Evolutionary conservation across 2,797 vertebrate genomes (phyloP).

Genomic region (Siniperca scherzeri): DNA sequence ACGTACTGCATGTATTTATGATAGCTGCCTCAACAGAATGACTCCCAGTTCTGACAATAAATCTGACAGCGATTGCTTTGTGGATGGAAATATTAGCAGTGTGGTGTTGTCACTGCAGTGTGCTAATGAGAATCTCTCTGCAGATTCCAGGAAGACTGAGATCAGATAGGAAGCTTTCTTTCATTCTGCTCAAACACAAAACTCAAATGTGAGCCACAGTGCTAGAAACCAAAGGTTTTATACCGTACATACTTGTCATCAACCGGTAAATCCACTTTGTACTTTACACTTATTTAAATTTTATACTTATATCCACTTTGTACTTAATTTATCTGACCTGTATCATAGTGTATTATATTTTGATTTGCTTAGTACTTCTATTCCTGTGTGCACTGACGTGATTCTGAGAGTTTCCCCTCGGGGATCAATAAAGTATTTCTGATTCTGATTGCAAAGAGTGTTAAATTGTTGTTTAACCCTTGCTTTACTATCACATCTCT

Average conservation of each 20-base stretch:
- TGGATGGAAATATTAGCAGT: constrained; percentile 26
- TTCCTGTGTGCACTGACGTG: too few relatives aligned
- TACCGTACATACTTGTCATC: too few relatives aligned
- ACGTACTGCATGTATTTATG: constrained; percentile 38
- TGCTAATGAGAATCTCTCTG: neutral
- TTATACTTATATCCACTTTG: too few relatives aligned
- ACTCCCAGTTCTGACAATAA: constrained; percentile 8
- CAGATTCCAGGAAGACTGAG: constrained; percentile 26
- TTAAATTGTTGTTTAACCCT: neutral
- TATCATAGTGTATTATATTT: too few relatives aligned
- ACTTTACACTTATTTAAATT: too few relatives aligned
- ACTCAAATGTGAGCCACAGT: neutral
- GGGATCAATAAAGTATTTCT: too few relatives aligned
- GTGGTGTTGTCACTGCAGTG: constrained; percentile 3
- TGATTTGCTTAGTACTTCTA: too few relatives aligned
- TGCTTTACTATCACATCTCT: neutral
- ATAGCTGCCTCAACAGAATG: neutral
- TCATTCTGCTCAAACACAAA: neutral
- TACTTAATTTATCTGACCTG: too few relatives aligned
- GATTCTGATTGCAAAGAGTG: neutral
- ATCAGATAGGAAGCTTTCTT: constrained; percentile 12
- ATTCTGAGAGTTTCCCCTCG: too few relatives aligned
- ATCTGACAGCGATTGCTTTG: neutral
- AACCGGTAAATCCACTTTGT: too few relatives aligned
- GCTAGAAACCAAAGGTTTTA: neutral